Base-by-base conservation (phyloP, 2,888 invertebrate species). In the Lottia scabra region DNA sequence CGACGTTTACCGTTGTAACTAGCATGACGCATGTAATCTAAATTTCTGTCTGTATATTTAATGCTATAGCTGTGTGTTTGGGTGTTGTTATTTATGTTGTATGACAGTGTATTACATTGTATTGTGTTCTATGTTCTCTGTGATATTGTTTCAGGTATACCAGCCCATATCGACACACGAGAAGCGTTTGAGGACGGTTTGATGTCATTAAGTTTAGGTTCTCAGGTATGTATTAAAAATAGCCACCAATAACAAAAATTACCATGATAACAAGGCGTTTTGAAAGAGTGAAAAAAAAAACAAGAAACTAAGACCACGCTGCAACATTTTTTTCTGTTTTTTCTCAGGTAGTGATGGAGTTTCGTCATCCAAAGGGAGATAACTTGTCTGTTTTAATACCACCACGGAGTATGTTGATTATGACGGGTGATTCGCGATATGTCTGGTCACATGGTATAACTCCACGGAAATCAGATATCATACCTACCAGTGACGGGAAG, bases 141-240 rank as follows among this genome's bases (percentile, higher is more conserved):
- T 64, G 23, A 19, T 38, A 15, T 30, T 4, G 15, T 44, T 76
- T 89, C 84, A 95, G 96, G 97, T 56, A 99, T 99, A 87, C 98
- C 99, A 45, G 93, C 94, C 0, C 99, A 99, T 90, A 93, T 97
- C 26, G 99, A 99, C 88, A 97, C 96, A 0, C 97, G 98, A 87
- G 96, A 96, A 89, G 95, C 96, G 0, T 99, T 99, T 90, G 94
- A 95, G 79, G 94, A 94, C 85, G 94, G 94, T 2, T 95, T 99
- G 76, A 87, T 98, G 38, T 96, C 97, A 0, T 88, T 99, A 0
- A 98, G 97, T 3, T 91, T 98, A 19, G 93, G 94, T 4, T 93
- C 95, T 1, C 92, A 94, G 72, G 93, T 95, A 68, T 72, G 71
- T 26, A 27, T 62, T 63, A 8, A 19, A 19, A 19, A 62, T 5